Evolutionary conservation across 2,888 invertebrate species (phyloP).

Genomic region (Allophyes oxyacanthae): DNA sequence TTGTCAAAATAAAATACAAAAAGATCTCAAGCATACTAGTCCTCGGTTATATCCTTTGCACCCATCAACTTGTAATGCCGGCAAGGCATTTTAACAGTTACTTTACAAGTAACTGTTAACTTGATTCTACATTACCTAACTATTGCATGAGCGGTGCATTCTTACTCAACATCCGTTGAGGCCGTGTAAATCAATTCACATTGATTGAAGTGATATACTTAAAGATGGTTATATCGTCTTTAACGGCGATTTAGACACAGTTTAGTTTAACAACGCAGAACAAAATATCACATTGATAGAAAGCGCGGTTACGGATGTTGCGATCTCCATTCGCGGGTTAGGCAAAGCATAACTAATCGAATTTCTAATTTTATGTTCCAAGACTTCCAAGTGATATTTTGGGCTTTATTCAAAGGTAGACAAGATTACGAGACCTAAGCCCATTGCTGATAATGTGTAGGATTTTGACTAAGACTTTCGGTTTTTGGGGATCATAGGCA

Average conservation of each 20-base stretch:
- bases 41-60: neutral
- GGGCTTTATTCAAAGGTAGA: too few relatives aligned
- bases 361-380: too few relatives aligned
- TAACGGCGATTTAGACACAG: conserved; percentile 3
- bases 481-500: too few relatives aligned
- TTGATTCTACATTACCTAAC: conserved; percentile 41
- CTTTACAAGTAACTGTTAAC: conserved; percentile 47
- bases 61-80: conserved; percentile 8
- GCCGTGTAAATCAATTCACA: conserved; percentile 37
- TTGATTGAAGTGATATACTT: conserved; percentile 22
- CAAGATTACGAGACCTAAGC: too few relatives aligned
- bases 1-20: too few relatives aligned
- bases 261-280: neutral
- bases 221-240: conserved; percentile 10
- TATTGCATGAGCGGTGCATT: conserved; percentile 43
- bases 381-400: too few relatives aligned
- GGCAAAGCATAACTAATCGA: too few relatives aligned
- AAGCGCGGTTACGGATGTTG: too few relatives aligned
- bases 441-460: too few relatives aligned
- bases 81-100: conserved; percentile 7
- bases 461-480: too few relatives aligned
- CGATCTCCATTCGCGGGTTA: too few relatives aligned
- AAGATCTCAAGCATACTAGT: neutral
- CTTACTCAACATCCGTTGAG: conserved; percentile 38
- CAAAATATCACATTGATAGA: neutral